These are phyloP conservation scores for Eugnorisma glareosa DNA, from an alignment of 2,888 invertebrate genomes.

Conservation along the genomic window DNA sequence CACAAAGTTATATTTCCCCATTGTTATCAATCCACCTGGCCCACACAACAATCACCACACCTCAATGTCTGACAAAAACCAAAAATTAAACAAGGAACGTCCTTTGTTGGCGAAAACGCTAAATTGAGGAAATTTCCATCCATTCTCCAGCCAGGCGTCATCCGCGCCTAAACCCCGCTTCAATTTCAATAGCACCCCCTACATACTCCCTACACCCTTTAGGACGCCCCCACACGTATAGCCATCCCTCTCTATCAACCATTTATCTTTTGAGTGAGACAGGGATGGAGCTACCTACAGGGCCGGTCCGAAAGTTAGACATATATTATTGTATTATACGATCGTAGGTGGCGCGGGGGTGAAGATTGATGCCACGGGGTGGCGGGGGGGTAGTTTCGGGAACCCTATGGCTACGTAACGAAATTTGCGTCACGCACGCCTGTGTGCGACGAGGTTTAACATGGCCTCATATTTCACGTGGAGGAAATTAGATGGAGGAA, in stretches of 20 bases:
- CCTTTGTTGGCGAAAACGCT: constrained; percentile 90
- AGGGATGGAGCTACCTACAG: constrained; percentile 84
- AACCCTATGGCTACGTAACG: constrained; percentile 89
- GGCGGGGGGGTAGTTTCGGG: constrained; percentile 87
- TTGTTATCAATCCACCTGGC: constrained; percentile 68
- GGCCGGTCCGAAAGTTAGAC: constrained; percentile 91
- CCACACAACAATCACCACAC: constrained; percentile 76
- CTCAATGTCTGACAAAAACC: constrained; percentile 87
- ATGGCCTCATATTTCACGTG: constrained; percentile 87
- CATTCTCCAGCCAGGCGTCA: constrained; percentile 90
- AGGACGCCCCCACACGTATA: constrained; percentile 86
- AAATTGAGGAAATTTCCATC: constrained; percentile 91
- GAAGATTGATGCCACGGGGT: constrained; percentile 88
- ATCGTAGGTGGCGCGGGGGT: constrained; percentile 89
- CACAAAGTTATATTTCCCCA: constrained; percentile 54
- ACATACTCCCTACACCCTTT: constrained; percentile 90
- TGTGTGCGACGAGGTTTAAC: constrained; percentile 78
- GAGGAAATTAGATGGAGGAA: constrained; percentile 87
- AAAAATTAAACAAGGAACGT: constrained; percentile 90
- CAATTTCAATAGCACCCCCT: constrained; percentile 90
- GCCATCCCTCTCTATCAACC: constrained; percentile 74
- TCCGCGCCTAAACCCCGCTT: constrained; percentile 91
- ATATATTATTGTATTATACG: constrained; percentile 91
- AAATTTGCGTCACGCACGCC: constrained; percentile 86
- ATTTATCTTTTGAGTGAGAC: constrained; percentile 67